Conservation (phyloP, 2,797 vertebrate genomes). For the Garrulus glandarius region DNA sequence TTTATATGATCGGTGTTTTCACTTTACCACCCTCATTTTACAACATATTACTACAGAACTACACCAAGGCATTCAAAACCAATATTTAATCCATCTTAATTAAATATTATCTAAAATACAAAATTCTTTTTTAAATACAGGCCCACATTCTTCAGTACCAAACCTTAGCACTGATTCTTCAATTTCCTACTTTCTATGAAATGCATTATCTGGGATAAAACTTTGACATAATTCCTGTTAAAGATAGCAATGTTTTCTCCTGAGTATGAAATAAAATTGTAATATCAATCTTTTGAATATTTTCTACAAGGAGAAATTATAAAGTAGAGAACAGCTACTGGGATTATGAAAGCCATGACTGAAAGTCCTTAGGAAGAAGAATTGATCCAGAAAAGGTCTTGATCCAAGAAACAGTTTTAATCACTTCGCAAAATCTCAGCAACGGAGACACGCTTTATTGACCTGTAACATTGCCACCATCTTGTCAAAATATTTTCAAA, state of each 20-base stretch:
- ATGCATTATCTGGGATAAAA: background rate
- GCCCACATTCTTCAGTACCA: background rate
- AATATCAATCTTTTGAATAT: background rate
- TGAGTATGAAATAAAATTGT: background rate
- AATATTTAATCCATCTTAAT: background rate
- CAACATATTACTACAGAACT: background rate
- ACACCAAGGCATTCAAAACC: background rate
- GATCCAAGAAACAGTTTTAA: conserved; percentile 58
- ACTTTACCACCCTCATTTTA: background rate
- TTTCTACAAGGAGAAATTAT: background rate
- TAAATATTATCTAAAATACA: background rate
- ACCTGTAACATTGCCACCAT: conserved; percentile 49
- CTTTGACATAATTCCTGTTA: background rate
- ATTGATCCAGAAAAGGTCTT: conserved; percentile 47
- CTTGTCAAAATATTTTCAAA: conserved; percentile 59
- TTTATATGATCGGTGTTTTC: background rate
- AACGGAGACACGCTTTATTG: conserved; percentile 29
- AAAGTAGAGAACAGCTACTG: background rate
- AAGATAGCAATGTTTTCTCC: background rate
- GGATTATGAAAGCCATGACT: background rate
- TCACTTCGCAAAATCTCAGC: conserved; percentile 23
- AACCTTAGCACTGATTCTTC: background rate
- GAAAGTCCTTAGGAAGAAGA: conserved; percentile 26
- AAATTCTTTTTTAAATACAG: background rate
- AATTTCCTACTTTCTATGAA: background rate